Conservation (phyloP, 2,113 vertebrate genomes). For the Lipophrys pholis region DNA sequence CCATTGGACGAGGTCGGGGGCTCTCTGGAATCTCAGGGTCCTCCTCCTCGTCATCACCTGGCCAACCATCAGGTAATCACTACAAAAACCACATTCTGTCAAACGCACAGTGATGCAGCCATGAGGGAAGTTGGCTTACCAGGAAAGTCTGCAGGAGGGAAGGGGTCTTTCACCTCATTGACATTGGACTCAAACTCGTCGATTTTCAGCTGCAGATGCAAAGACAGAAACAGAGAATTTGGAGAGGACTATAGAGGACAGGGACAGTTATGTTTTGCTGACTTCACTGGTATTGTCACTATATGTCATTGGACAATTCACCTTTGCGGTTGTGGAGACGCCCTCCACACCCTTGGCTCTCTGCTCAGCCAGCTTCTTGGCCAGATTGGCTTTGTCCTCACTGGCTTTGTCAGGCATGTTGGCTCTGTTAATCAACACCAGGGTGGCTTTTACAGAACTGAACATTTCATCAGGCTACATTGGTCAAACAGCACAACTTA, state of each 20-base stretch:
- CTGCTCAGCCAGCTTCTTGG: constrained; percentile 91
- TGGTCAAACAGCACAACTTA: no score
- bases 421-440: constrained; percentile 74
- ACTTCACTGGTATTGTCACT: not conserved
- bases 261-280: no score
- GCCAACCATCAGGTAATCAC: not conserved
- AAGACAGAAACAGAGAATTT: constrained; percentile 4
- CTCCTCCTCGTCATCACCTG: constrained; percentile 94
- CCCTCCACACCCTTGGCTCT: constrained; percentile 88
- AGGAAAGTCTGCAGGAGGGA: constrained; percentile 95
- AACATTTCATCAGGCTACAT: no score
- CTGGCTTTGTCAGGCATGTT: constrained; percentile 87
- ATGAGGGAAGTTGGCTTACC: constrained; percentile 72
- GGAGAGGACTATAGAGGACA: no score
- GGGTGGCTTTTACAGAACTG: no score
- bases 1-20: constrained; percentile 91
- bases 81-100: no score
- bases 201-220: constrained; percentile 88
- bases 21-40: constrained; percentile 93
- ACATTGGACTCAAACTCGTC: constrained; percentile 96
- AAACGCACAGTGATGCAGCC: not conserved
- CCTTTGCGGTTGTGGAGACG: constrained; percentile 94
- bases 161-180: constrained; percentile 95
- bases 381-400: constrained; percentile 87
- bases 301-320: constrained; percentile 51